Conservation (phyloP, 2,888 invertebrate genomes). For the Pammene fasciana region DNA sequence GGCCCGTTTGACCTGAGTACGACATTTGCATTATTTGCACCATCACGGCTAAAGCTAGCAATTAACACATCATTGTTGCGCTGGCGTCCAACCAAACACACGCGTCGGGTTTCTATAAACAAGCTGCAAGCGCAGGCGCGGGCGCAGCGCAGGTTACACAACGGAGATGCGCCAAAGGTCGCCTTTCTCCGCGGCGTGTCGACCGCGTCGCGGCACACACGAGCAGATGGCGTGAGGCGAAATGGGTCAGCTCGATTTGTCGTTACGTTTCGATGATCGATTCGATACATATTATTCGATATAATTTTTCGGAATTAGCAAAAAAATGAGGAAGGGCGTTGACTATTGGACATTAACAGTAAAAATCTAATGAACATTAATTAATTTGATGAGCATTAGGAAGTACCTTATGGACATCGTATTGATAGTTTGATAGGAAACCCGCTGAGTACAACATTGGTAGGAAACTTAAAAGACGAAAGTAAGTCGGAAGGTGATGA, state of each 20-base stretch:
- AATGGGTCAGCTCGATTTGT: slow-evolving; percentile 6
- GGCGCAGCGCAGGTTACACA: not conserved
- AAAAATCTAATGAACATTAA: too few relatives aligned
- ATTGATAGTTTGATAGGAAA: too few relatives aligned
- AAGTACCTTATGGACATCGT: too few relatives aligned
- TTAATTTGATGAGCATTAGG: too few relatives aligned
- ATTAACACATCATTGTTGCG: slow-evolving; percentile 6
- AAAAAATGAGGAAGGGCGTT: too few relatives aligned
- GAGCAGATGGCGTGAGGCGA: slow-evolving; percentile 5
- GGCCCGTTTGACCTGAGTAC: too few relatives aligned
- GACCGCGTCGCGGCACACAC: not conserved
- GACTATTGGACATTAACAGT: too few relatives aligned
- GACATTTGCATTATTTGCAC: too few relatives aligned
- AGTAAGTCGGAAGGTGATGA: too few relatives aligned
- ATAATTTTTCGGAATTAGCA: not conserved
- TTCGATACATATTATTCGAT: not conserved
- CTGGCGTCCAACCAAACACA: not conserved
- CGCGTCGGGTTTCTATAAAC: slow-evolving; percentile 7
- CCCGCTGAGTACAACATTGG: too few relatives aligned
- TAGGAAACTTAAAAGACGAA: too few relatives aligned
- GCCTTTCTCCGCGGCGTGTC: slow-evolving; percentile 18
- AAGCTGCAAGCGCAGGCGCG: not conserved
- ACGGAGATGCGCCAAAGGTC: slow-evolving; percentile 13
- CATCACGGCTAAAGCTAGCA: not conserved
- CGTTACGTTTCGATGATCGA: not conserved